Conservation (phyloP, 2,797 vertebrate species). For the Parauchenoglanis ngamensis region DNA sequence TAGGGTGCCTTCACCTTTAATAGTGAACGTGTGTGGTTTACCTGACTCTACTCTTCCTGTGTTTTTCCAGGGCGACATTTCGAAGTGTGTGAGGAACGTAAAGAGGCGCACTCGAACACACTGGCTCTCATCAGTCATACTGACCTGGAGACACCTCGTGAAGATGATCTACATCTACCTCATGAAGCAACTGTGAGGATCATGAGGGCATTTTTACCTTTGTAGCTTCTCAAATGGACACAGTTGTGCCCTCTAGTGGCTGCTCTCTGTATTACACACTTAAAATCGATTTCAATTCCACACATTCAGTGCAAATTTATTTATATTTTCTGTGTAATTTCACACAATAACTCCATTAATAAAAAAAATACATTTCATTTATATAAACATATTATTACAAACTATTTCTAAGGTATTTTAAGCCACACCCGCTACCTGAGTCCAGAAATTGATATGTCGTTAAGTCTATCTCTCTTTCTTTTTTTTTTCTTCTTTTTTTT, state of each 20-base stretch:
- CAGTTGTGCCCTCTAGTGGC: slow-evolving; percentile 14
- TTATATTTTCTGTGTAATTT: background rate
- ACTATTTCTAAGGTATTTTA: background rate
- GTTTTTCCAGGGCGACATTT: slow-evolving; percentile 78
- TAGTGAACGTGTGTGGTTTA: background rate
- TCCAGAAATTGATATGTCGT: background rate
- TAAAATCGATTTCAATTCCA: background rate
- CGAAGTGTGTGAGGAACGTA: slow-evolving; percentile 87
- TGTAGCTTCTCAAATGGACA: background rate
- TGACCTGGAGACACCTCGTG: slow-evolving; percentile 86
- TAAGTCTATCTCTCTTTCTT: background rate
- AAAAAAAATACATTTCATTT: background rate
- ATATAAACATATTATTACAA: background rate
- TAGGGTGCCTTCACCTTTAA: background rate
- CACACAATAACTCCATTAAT: background rate
- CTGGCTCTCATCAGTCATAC: slow-evolving; percentile 83
- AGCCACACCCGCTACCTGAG: background rate
- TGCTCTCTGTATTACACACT: background rate
- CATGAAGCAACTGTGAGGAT: slow-evolving; percentile 84
- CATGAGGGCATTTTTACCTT: background rate
- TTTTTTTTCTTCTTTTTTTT: too few relatives aligned
- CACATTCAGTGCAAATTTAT: background rate
- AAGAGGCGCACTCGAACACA: slow-evolving; percentile 79
- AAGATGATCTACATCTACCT: slow-evolving; percentile 88
- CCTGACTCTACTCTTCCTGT: background rate